phyloP scores from a whole-genome alignment of 2,888 invertebrate species.

The Nomada fucata region DNA sequence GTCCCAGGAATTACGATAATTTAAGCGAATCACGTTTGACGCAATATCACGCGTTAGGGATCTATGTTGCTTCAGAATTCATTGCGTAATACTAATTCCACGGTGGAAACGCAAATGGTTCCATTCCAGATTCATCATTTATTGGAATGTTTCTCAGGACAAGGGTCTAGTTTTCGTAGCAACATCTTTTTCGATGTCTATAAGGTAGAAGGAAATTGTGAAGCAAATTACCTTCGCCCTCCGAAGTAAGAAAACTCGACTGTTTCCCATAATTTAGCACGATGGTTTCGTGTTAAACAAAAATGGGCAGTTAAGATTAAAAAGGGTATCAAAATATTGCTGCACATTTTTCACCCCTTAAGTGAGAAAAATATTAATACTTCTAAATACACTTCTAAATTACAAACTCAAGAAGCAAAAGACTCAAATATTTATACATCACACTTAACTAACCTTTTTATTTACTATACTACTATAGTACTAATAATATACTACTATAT shows the following conservation, averaged over 20 bases:
- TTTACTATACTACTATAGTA: no score
- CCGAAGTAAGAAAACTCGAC: not conserved
- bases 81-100: slow-evolving; percentile 24
- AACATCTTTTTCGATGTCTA: not conserved
- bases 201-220: not conserved
- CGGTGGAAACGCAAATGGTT: slow-evolving; percentile 2
- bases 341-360: no score
- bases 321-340: not conserved
- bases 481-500: no score
- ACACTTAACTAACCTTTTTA: no score
- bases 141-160: not conserved
- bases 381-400: no score
- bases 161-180: not conserved
- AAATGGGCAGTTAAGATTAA: not conserved
- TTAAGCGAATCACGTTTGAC: slow-evolving; percentile 23
- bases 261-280: not conserved
- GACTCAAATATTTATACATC: no score
- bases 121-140: not conserved
- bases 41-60: slow-evolving; percentile 17
- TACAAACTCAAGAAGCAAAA: no score
- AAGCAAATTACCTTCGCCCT: not conserved
- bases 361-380: no score
- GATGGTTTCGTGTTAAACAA: no score
- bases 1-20: slow-evolving; percentile 28
- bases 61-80: slow-evolving; percentile 14